phyloP scores from a whole-genome alignment of 1,140 invertebrate genomes.

The Pseudachorutes palmiensis region DNA sequence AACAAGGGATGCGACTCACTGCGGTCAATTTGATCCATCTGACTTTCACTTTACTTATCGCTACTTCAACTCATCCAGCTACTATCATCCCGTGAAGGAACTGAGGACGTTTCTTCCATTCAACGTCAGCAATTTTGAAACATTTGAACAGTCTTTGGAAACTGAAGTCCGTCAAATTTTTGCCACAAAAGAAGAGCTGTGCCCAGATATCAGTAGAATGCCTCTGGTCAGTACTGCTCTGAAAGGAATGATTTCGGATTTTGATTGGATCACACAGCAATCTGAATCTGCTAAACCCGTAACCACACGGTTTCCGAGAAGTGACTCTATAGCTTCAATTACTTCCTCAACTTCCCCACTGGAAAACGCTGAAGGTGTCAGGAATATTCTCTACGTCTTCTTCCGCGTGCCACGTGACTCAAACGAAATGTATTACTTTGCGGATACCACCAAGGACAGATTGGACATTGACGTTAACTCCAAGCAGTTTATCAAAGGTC shows the following conservation, averaged over 20 bases:
- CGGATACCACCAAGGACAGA: background rate
- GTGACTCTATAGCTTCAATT: no score
- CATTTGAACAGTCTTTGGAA: background rate
- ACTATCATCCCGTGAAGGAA: background rate
- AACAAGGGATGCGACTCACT: background rate
- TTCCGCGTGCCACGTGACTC: background rate
- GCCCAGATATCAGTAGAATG: background rate
- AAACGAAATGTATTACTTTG: background rate
- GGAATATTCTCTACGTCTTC: constrained; percentile 1
- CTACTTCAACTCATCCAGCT: constrained; percentile 1
- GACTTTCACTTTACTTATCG: constrained; percentile 5
- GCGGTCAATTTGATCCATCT: background rate
- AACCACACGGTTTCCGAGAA: no score
- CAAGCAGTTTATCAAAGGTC: background rate
- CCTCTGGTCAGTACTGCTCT: background rate
- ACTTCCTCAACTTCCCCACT: no score
- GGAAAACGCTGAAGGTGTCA: no score
- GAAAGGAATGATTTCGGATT: constrained; percentile 7
- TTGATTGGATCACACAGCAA: background rate
- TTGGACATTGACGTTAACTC: background rate
- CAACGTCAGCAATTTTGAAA: background rate
- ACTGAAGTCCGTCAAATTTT: background rate
- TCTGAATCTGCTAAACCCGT: no score
- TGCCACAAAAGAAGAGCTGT: background rate
- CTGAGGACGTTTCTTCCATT: background rate